Conservation (phyloP, 2,797 vertebrate genomes). For the Gymnoscopelus microlampas region DNA sequence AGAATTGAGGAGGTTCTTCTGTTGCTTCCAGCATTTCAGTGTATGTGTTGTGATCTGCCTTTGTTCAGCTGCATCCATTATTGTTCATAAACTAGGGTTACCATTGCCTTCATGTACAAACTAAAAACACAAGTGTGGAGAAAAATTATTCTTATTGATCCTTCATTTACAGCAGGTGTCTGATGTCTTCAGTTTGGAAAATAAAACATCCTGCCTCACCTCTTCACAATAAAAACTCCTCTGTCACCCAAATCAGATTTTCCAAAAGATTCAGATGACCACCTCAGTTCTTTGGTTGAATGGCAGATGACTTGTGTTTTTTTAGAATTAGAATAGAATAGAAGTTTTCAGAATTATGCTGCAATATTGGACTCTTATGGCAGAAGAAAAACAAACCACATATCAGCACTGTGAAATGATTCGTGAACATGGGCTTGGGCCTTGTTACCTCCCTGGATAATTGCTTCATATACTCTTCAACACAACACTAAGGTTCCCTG, state of each 20-base stretch:
- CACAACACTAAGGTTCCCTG: conserved; percentile 44
- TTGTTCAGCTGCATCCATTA: neutral
- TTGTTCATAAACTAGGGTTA: no score
- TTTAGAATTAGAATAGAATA: no score
- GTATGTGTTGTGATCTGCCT: neutral
- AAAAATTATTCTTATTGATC: no score
- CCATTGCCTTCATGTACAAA: no score
- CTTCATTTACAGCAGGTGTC: no score
- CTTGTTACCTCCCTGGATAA: conserved; percentile 59
- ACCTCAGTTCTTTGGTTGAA: conserved; percentile 4
- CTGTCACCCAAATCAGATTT: neutral
- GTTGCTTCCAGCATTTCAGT: neutral
- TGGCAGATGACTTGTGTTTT: conserved; percentile 25
- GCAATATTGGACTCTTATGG: conserved; percentile 18
- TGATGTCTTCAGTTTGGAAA: no score
- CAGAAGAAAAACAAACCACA: conserved; percentile 53
- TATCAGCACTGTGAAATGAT: conserved; percentile 57
- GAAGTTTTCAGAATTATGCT: conserved; percentile 42
- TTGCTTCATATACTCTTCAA: conserved; percentile 53
- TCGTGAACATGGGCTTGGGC: conserved; percentile 44
- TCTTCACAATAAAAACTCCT: no score
- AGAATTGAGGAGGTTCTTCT: neutral
- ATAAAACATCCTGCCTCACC: no score
- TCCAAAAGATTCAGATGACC: neutral
- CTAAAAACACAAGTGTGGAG: no score